Evolutionary conservation across 2,797 vertebrate species (phyloP), one percentile per base, ranked within the genome.

Genomic region (Aselliscus stoliczkanus): DNA sequence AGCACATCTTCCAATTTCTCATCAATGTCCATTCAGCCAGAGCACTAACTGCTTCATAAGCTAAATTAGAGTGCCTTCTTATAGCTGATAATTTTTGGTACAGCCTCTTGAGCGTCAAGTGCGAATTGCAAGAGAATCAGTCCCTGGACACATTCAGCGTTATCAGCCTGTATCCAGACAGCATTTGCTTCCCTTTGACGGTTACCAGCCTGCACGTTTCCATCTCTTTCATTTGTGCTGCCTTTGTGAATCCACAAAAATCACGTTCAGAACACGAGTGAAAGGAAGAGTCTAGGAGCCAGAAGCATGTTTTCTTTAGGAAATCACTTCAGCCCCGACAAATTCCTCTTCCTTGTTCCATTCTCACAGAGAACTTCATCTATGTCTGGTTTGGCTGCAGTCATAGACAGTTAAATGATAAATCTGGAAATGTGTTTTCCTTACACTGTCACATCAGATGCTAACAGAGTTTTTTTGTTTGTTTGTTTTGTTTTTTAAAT

Each of bases 101-200:
- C 91, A 92, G 93, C 80, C 96, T 97, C 94, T 96, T 96, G 90
- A 97, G 96, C 97, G 93, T 96, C 96, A 95, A 97, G 96, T 88
- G 77, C n/a, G 1, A 96, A 97, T 97, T 97, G 97, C 94, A 95
- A 96, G 97, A 96, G 97, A 96, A 94, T 94, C 92, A 29, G 1
- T 97, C 96, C 94, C 96, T 76, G 93, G 94, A 96, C 93, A 95
- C 93, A 97, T 90, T 95, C 86, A 52, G 67, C 0, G 56, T 97
- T 98, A 98, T 98, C 97, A 96, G 97, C 91, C 92, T 81, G 94
- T 94, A 97, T 97, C 97, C 97, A 98, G 97, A 77, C 97, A 93
- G 95, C 91, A 69, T 89, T 92, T 42, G 87, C 96, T 95, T 97
- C 84, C 56, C 65, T 97, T 95, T 96, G 80, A 97, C 90, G 95